Base-by-base conservation (phyloP, 2,888 invertebrate species). In the Cetonia aurata region DNA sequence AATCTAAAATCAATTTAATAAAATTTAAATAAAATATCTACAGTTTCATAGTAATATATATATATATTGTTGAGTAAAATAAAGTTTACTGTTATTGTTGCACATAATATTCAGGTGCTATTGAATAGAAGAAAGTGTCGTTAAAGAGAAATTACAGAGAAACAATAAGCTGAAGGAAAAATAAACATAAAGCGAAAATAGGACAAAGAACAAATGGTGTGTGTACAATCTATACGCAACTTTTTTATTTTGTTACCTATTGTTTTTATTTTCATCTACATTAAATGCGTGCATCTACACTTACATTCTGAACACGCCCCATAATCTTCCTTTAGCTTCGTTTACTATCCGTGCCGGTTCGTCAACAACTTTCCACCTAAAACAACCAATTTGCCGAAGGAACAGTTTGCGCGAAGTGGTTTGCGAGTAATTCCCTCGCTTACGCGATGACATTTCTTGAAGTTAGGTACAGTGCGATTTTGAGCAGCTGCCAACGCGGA, bases 401-500 rank as follows among this genome's bases (percentile, higher is more conserved):
- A 48, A 15, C 37, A 50, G 31, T 37, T 37, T 50, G 12, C 50
- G 37, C 41, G 33, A 65, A 52, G 50, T 50, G 50, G 8, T 65
- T 37, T 19, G 50, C 17, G 31, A 50, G 37, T 65, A 65, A 50
- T 65, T 33, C 62, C 50, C 41, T 50, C 13, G 62, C 62, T 65
- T 65, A 65, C 62, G 62, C 50, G 62, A 37, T 65, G 62, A 65
- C 62, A 65, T 65, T 65, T 65, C 62, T 65, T 50, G 62, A 50
- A 65, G 62, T 65, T 65, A 65, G 62, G 62, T 65, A 65, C 50
- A 50, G 62, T 65, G 62, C 68, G 68, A 57, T 56, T 56, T 68
- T 68, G 68, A 68, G 57, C 12, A 6, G 48, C 48, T 68, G 69
- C 69, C 69, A 70, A 70, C 69, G 62, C 69, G 69, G 69, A 70